phyloP scores from a whole-genome alignment of 2,797 vertebrate species.

The Catostomus latipinnis region DNA sequence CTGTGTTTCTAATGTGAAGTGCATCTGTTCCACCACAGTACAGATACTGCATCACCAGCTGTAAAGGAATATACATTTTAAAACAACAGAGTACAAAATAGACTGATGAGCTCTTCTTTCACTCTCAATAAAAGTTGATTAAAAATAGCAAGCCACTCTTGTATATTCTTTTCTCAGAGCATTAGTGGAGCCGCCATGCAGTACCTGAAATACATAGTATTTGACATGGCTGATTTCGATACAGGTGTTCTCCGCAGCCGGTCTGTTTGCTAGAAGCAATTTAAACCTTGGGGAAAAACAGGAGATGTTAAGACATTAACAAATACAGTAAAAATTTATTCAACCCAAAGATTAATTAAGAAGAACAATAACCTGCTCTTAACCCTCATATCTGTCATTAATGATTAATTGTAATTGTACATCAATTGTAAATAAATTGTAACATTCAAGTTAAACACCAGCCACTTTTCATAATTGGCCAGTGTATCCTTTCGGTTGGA shows the following conservation, averaged over 20 bases:
- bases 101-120: background rate
- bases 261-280: conserved; percentile 91
- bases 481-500: background rate
- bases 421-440: background rate
- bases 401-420: background rate
- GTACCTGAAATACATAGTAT: conserved; percentile 98
- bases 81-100: background rate
- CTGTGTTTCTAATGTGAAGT: conserved; percentile 94
- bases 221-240: conserved; percentile 99
- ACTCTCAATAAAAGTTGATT: background rate
- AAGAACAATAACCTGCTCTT: background rate
- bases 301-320: background rate
- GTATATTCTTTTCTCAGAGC: background rate
- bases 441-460: background rate
- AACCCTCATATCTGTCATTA: background rate
- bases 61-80: conserved; percentile 61
- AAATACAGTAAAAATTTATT: background rate
- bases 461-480: background rate
- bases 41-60: conserved; percentile 99
- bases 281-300: conserved; percentile 85
- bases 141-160: background rate
- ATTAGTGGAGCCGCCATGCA: background rate
- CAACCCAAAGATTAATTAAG: background rate
- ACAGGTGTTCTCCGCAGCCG: conserved; percentile 91
- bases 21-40: conserved; percentile 94